Evolutionary conservation across 1,140 invertebrate species (phyloP).

Genomic region (Bombus soroeensis): DNA sequence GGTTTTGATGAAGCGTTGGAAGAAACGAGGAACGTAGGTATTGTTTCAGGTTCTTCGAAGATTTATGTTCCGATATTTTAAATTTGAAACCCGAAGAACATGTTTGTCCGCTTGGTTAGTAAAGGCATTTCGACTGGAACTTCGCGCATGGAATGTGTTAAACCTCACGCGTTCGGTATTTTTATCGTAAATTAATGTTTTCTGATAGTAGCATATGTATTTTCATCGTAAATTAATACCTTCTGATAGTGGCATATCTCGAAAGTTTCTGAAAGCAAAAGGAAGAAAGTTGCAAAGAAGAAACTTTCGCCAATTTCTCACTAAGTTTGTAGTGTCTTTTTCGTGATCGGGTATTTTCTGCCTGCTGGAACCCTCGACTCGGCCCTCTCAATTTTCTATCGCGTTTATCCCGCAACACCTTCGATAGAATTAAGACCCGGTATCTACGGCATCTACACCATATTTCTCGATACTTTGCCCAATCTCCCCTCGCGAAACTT

Average conservation of each 20-base stretch:
- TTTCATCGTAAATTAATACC: not conserved
- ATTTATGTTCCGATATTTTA: not conserved
- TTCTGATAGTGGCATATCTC: not conserved
- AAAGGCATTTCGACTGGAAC: not conserved
- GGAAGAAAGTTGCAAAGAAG: not conserved
- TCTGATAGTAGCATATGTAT: not conserved
- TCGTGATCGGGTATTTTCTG: no score
- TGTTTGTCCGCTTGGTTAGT: not conserved
- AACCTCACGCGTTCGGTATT: not conserved
- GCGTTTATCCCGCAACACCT: conserved; percentile 7
- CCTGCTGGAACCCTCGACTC: not conserved
- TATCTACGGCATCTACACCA: not conserved
- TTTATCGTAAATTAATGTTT: not conserved
- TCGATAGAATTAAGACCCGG: conserved; percentile 14
- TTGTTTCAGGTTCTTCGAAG: not conserved
- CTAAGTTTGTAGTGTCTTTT: not conserved
- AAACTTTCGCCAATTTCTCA: not conserved
- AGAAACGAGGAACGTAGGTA: not conserved
- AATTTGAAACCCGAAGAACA: not conserved
- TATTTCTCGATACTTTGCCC: conserved; percentile 4
- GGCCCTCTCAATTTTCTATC: conserved; percentile 24
- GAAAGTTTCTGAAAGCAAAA: not conserved
- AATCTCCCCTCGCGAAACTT: not conserved
- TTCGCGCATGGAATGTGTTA: not conserved
- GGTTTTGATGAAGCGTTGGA: not conserved